Conservation (phyloP, 1,140 invertebrate species). For the Epicauta chinensis region DNA sequence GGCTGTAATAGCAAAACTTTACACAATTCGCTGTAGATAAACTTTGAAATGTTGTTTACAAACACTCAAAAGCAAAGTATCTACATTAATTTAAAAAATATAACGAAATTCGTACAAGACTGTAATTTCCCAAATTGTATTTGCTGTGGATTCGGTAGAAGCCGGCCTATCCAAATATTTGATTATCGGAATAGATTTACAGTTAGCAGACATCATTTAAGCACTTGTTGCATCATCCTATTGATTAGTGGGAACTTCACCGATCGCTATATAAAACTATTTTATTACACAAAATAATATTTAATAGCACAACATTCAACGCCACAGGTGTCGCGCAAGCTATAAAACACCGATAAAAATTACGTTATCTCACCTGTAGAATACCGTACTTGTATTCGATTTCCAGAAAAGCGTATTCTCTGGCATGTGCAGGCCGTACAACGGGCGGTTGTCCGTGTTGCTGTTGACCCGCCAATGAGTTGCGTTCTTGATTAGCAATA, state of each 20-base stretch:
- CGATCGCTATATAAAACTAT: not conserved
- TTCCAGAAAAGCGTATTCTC: slow-evolving; percentile 81
- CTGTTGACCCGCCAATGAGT: slow-evolving; percentile 40
- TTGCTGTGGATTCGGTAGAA: slow-evolving; percentile 8
- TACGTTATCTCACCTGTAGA: slow-evolving; percentile 63
- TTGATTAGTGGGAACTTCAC: slow-evolving; percentile 4
- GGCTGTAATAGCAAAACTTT: no score
- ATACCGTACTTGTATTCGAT: slow-evolving; percentile 91
- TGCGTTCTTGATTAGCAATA: slow-evolving; percentile 39
- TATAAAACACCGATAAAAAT: not conserved
- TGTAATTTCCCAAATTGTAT: no score
- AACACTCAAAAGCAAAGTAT: no score
- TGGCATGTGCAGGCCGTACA: slow-evolving; percentile 53
- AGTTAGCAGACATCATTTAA: slow-evolving; percentile 12
- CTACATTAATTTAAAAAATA: no score
- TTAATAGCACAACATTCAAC: no score
- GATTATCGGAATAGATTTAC: slow-evolving; percentile 11
- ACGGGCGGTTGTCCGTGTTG: slow-evolving; percentile 38
- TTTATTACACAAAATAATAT: no score
- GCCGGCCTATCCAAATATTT: slow-evolving; percentile 16
- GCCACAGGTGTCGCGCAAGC: no score
- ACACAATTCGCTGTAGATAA: no score
- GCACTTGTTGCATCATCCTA: slow-evolving; percentile 16
- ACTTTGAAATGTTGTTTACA: no score
- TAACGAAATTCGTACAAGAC: no score